A percentile compares a stretch with the other conserved stretches of the same genome.
Evolutionary conservation across 2,797 vertebrate species (phyloP).

Genomic region (Alcedo quadribrachys): DNA sequence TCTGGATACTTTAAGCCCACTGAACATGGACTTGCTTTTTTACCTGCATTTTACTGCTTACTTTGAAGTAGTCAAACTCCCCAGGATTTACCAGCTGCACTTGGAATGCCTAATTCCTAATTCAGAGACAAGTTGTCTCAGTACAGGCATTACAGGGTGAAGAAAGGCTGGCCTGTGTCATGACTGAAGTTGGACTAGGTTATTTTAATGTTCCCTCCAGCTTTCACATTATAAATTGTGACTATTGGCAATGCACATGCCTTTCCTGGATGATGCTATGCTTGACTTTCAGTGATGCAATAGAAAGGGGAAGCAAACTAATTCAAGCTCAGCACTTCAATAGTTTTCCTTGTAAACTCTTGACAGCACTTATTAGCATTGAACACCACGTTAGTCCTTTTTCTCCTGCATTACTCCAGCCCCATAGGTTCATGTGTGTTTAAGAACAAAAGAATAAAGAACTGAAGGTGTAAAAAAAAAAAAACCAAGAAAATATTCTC

Average conservation of each 20-base stretch:
- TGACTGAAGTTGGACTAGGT: neutral
- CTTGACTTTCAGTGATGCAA: neutral
- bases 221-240: neutral
- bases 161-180: neutral
- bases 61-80: neutral
- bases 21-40: neutral
- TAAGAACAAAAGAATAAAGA: slow-evolving; percentile 59
- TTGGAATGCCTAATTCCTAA: neutral
- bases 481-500: slow-evolving; percentile 62
- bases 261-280: neutral
- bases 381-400: slow-evolving; percentile 14
- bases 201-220: neutral
- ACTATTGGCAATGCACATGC: neutral
- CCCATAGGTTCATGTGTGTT: slow-evolving; percentile 64
- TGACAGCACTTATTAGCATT: slow-evolving; percentile 45
- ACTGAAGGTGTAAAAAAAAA: slow-evolving; percentile 65
- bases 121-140: neutral
- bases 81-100: neutral
- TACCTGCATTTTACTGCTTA: neutral
- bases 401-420: slow-evolving; percentile 48
- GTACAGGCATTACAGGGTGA: neutral
- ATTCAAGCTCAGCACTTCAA: slow-evolving; percentile 25
- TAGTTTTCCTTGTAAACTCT: slow-evolving; percentile 43
- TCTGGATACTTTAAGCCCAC: neutral
- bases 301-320: slow-evolving; percentile 7